Percentiles rank a stretch among this genome's conserved stretches.
These are phyloP conservation scores for Vanessa atalanta DNA, from an alignment of 1,140 invertebrate species.

Conservation along the genomic window DNA sequence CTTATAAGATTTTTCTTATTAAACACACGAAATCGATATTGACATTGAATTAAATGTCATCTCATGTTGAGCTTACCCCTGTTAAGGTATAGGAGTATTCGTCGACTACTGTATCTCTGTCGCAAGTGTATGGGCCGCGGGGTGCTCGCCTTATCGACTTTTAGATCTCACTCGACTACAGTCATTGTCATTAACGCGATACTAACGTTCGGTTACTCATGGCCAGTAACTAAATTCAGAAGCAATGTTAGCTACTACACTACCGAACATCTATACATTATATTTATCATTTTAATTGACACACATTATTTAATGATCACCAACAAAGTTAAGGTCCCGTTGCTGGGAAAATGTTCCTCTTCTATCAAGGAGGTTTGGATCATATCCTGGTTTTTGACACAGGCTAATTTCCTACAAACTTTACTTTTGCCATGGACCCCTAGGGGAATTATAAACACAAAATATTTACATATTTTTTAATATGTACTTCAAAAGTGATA, in stretches of 20 bases:
- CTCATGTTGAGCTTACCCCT: not conserved
- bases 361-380: too few relatives aligned
- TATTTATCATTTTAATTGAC: not conserved
- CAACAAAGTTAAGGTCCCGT: too few relatives aligned
- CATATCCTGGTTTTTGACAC: too few relatives aligned
- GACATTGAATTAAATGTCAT: too few relatives aligned
- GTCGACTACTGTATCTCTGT: not conserved
- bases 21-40: too few relatives aligned
- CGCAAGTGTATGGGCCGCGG: constrained; percentile 12
- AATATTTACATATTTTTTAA: too few relatives aligned
- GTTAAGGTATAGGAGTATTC: not conserved
- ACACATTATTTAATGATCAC: not conserved
- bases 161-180: constrained; percentile 65
- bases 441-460: too few relatives aligned
- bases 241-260: constrained; percentile 46
- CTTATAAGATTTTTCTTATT: too few relatives aligned
- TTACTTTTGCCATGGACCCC: too few relatives aligned
- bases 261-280: constrained; percentile 12
- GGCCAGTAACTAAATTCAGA: constrained; percentile 56
- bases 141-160: constrained; percentile 52
- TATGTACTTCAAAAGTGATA: too few relatives aligned
- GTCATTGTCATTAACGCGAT: constrained; percentile 71
- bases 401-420: too few relatives aligned
- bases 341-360: too few relatives aligned
- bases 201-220: constrained; percentile 69